These are phyloP conservation scores for Apodemus speciosus DNA, from an alignment of 2,113 vertebrate genomes.

Conservation along the genomic window DNA sequence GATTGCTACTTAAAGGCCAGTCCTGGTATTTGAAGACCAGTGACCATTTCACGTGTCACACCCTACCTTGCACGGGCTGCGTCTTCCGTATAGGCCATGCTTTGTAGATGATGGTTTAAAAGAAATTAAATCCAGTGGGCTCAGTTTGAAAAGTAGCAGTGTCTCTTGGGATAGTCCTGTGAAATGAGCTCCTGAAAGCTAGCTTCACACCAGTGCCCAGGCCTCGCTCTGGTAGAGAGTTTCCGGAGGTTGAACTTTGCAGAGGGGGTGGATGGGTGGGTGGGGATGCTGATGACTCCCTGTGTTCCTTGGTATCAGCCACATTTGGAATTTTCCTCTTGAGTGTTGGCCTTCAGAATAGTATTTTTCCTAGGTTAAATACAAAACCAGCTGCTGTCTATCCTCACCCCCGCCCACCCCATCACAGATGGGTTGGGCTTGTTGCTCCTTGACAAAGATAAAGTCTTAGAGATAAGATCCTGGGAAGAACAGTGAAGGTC, in stretches of 20 bases:
- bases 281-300: not conserved
- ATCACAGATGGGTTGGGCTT: not conserved
- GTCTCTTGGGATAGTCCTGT: not conserved
- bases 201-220: not conserved
- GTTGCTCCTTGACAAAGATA: not conserved
- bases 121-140: not conserved
- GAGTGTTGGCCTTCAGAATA: not conserved
- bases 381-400: not conserved
- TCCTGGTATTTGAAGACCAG: not conserved
- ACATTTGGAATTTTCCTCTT: not conserved
- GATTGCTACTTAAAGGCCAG: conserved; percentile 21
- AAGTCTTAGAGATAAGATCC: not conserved
- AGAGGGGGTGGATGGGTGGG: not conserved
- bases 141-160: conserved; percentile 26
- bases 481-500: not conserved
- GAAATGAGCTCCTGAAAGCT: not conserved
- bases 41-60: conserved; percentile 19
- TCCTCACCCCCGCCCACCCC: no score
- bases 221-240: not conserved
- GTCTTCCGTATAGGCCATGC: not conserved
- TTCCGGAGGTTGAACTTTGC: conserved; percentile 22
- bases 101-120: conserved; percentile 41
- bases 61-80: not conserved
- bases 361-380: not conserved
- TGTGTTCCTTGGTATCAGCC: not conserved